Base-by-base conservation (phyloP, 2,797 vertebrate genomes). In the Galago senegalensis region DNA sequence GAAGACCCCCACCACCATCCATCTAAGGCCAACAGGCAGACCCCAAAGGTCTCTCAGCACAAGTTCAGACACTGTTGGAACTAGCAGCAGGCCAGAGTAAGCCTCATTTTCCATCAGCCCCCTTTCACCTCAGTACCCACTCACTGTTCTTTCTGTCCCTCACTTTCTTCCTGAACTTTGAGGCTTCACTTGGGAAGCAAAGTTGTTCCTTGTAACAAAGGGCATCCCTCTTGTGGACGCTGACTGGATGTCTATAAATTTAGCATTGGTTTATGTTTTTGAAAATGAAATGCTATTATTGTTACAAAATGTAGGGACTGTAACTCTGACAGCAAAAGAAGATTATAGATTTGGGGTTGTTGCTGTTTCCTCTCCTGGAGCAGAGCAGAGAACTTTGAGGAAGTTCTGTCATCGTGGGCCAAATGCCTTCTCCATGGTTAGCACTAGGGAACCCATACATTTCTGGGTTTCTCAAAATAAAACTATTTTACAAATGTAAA, bases 391-490 rank as follows among this genome's bases (percentile, higher is more conserved):
- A 12, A n/a, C 46, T 61, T 37, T 17, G 5, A 37, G 27, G 40
- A 60, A n/a, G 11, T 60, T 61, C 34, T 9, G 10, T 34, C 43
- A 27, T 20, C 7, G 3, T 17, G 12, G 37, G 27, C 83, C 49
- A 40, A 3, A 27, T 37, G n/a, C 37, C 20, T 70, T 49, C 23
- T 83, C 46, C 37, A 0, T 53, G 46, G 2, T 43, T 61, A 56
- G 58, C n/a, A 61, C 37, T 40, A 21, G 60, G 37, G 31, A 5
- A 25, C n/a, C 10, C 10, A 43, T 29, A 9, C 0, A 3, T 67
- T 37, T 83, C 84, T 27, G 65, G 18, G 63, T 34, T 40, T 56
- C 84, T 91, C 37, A 91, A 29, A 89, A 37, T 80, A 61, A 49
- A 76, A 5, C 46, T 80, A 12, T 89, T 65, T 46, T 72, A 12